Percentiles rank a stretch among this genome's conserved stretches.
Conservation (phyloP, 2,113 vertebrate species). For the Petrocephalus zakoni region DNA sequence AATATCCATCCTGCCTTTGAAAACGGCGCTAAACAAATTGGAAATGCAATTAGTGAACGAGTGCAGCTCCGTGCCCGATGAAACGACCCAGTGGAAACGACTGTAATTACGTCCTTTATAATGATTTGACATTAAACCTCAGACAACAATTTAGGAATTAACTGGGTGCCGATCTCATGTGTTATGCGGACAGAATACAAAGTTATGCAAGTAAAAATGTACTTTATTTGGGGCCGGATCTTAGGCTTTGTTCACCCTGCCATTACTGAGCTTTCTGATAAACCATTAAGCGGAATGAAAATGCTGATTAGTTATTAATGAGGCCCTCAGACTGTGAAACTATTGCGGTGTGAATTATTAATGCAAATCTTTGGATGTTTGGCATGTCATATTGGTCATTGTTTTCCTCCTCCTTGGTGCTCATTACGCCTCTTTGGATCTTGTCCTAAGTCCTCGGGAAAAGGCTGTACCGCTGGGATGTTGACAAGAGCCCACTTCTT, state of each 20-base stretch:
- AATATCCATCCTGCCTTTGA: not conserved
- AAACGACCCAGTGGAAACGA: not conserved
- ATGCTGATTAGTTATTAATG: conserved; percentile 17
- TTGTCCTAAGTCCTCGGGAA: conserved; percentile 19
- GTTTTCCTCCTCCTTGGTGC: not conserved
- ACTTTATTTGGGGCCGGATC: not conserved
- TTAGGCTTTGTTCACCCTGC: not conserved
- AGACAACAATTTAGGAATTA: conserved; percentile 5
- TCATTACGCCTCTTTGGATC: conserved; percentile 19
- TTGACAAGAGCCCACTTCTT: not conserved
- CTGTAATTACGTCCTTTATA: conserved; percentile 4
- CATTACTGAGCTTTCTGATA: not conserved
- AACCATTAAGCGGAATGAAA: not conserved
- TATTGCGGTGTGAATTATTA: conserved; percentile 21
- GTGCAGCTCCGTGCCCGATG: not conserved
- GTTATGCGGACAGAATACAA: not conserved
- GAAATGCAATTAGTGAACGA: conserved; percentile 3
- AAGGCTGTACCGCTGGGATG: not conserved
- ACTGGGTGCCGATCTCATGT: not conserved
- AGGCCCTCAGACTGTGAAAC: not conserved
- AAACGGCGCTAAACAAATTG: conserved; percentile 2
- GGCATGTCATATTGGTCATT: conserved; percentile 21
- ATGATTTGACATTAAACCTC: conserved; percentile 1
- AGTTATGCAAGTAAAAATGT: not conserved
- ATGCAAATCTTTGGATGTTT: conserved; percentile 15